phyloP scores from a whole-genome alignment of 2,888 invertebrate species.

The Atethmia centrago region DNA sequence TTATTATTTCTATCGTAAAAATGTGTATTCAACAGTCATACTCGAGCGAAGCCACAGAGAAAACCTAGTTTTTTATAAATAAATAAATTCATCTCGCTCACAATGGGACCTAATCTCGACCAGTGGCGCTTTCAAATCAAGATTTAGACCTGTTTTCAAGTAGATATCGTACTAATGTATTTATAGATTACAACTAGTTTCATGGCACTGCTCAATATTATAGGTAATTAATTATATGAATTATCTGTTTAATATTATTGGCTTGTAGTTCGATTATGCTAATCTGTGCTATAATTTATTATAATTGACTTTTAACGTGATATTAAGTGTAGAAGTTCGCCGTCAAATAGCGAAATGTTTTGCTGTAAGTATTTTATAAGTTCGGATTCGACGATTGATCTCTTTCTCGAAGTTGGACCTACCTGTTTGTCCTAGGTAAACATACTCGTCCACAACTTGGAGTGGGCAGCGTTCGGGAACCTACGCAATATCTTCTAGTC shows the following conservation, averaged over 20 bases:
- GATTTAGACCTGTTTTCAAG: conserved; percentile 64
- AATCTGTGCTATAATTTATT: conserved; percentile 25
- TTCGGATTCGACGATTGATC: no score
- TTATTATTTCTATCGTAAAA: no score
- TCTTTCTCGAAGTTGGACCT: no score
- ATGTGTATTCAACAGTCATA: no score
- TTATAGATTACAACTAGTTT: conserved; percentile 51
- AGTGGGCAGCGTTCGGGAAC: no score
- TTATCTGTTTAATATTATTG: conserved; percentile 29
- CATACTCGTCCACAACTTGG: no score
- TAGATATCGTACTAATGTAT: conserved; percentile 49
- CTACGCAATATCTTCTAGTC: no score
- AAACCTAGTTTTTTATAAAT: not conserved
- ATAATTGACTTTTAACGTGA: conserved; percentile 12
- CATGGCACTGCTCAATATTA: conserved; percentile 14
- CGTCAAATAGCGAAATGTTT: not conserved
- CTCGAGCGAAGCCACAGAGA: not conserved
- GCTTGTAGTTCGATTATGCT: conserved; percentile 21
- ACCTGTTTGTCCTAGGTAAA: no score
- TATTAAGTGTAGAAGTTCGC: not conserved
- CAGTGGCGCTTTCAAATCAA: conserved; percentile 60
- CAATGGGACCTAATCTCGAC: conserved; percentile 27
- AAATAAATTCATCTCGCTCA: conserved; percentile 17
- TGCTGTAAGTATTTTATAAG: not conserved
- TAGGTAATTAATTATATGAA: conserved; percentile 40